Conservation (phyloP, 2,797 vertebrate species). For the Tachyglossus aculeatus region DNA sequence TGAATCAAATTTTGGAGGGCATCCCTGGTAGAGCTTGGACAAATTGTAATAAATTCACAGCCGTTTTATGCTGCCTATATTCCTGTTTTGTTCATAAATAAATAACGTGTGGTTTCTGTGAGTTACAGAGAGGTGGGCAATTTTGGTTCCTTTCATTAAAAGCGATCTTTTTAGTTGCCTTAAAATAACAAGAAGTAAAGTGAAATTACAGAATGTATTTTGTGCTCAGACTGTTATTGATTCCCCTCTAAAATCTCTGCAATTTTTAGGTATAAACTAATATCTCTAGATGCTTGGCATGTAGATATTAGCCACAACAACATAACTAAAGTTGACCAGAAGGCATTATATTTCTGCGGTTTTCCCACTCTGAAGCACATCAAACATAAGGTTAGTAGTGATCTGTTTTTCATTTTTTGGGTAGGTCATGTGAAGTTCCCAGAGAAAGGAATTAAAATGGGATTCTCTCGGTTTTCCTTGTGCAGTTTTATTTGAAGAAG, state of each 20-base stretch:
- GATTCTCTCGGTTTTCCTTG: slow-evolving; percentile 45
- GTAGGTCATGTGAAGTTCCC: slow-evolving; percentile 23
- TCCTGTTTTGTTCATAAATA: too few relatives aligned
- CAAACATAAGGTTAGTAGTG: slow-evolving; percentile 86
- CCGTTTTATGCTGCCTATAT: too few relatives aligned
- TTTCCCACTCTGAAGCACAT: slow-evolving; percentile 97
- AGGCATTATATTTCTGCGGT: slow-evolving; percentile 91
- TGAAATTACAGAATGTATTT: slow-evolving; percentile 11
- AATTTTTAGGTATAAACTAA: slow-evolving; percentile 77
- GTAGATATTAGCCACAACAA: slow-evolving; percentile 81
- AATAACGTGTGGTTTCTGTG: slow-evolving; percentile 13
- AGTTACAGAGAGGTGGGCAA: neutral
- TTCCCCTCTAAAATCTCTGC: slow-evolving; percentile 29
- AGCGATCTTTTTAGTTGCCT: neutral
- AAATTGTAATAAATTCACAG: too few relatives aligned
- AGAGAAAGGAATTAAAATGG: slow-evolving; percentile 17
- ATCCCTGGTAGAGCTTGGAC: too few relatives aligned
- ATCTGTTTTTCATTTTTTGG: slow-evolving; percentile 20
- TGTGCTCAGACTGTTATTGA: slow-evolving; percentile 16
- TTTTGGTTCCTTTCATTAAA: slow-evolving; percentile 8
- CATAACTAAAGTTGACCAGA: slow-evolving; percentile 82
- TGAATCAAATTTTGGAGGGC: too few relatives aligned
- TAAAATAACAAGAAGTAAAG: neutral
- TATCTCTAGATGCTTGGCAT: slow-evolving; percentile 92
- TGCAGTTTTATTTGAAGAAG: slow-evolving; percentile 92